phyloP scores from a whole-genome alignment of 2,797 vertebrate species.

The Holocentrus rufus region DNA sequence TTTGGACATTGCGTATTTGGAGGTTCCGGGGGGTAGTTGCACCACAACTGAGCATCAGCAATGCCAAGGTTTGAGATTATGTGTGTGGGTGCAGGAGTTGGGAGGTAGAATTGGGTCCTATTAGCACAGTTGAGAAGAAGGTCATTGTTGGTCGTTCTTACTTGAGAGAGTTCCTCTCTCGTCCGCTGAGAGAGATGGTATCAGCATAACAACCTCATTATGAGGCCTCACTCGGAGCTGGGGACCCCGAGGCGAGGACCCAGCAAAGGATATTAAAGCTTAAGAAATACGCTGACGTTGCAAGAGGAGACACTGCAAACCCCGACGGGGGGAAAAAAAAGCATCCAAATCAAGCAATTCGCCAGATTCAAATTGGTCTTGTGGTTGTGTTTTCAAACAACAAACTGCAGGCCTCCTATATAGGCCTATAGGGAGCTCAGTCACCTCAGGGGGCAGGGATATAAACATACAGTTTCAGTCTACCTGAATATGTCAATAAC shows the following conservation, averaged over 20 bases:
- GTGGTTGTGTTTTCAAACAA: conserved; percentile 27
- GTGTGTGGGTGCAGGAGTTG: conserved; percentile 29
- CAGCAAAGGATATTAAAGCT: conserved; percentile 66
- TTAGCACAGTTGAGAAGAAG: conserved; percentile 51
- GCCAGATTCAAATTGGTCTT: conserved; percentile 23
- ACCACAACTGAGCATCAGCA: conserved; percentile 29
- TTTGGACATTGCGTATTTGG: background rate
- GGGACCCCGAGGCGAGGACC: conserved; percentile 45
- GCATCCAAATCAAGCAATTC: conserved; percentile 36
- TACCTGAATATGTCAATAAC: background rate
- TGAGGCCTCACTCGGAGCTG: conserved; percentile 40
- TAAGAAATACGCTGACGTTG: conserved; percentile 65
- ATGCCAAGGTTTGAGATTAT: conserved; percentile 23
- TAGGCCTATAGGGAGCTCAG: conserved; percentile 10
- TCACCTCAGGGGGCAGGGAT: too few species aligned
- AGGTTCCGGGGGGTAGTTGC: background rate
- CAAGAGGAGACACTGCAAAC: conserved; percentile 38
- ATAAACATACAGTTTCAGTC: background rate
- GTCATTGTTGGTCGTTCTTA: conserved; percentile 43
- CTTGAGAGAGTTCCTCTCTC: conserved; percentile 39
- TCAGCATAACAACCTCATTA: conserved; percentile 57
- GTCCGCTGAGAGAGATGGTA: conserved; percentile 41
- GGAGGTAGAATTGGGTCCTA: conserved; percentile 34
- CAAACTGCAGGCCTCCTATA: background rate
- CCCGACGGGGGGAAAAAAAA: conserved; percentile 46